phyloP scores from a whole-genome alignment of 2,797 vertebrate species.

The Chloroceryle amazona region DNA sequence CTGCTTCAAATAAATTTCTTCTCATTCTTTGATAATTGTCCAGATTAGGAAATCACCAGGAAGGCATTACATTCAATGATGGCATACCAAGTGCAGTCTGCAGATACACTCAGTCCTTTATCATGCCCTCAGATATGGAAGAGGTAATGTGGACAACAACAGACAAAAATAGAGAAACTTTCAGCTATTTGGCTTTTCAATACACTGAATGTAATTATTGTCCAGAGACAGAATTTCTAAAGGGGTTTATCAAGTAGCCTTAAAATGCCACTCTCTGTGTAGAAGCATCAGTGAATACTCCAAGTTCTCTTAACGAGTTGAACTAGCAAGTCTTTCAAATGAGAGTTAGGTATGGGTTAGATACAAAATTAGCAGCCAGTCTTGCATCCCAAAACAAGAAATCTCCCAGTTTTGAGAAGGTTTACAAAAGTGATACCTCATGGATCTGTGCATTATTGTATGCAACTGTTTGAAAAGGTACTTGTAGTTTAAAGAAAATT shows the following conservation, averaged over 20 bases:
- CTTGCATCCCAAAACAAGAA: neutral
- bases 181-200: neutral
- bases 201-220: neutral
- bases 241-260: neutral
- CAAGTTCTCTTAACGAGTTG: neutral
- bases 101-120: neutral
- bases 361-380: neutral
- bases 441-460: rapidly evolving
- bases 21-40: neutral
- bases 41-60: neutral
- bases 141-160: neutral
- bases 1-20: neutral
- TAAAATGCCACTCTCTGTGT: neutral
- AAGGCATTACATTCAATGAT: neutral
- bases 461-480: neutral
- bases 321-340: neutral
- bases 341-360: neutral
- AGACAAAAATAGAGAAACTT: neutral
- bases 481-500: neutral
- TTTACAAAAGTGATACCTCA: neutral
- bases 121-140: neutral
- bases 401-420: neutral
- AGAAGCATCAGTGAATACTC: neutral
- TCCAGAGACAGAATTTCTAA: neutral
- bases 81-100: neutral